Conservation (phyloP, 2,888 invertebrate species). For the Diarsia rubi region DNA sequence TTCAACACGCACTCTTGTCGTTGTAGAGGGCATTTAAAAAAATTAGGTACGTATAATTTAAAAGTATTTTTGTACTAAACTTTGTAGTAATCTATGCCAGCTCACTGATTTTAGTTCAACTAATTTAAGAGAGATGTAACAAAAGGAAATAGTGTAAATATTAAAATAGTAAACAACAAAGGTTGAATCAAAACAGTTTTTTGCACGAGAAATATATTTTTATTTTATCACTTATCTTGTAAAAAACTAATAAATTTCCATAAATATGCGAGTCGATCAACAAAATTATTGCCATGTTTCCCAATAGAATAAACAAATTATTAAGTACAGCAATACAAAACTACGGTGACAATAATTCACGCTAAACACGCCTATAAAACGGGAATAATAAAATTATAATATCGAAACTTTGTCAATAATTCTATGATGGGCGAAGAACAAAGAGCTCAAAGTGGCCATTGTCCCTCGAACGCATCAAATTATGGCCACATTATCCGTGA, state of each 20-base stretch:
- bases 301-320: conserved; percentile 60
- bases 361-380: conserved; percentile 76
- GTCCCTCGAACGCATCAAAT: conserved; percentile 71
- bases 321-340: conserved; percentile 64
- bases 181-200: neutral
- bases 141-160: too few relatives aligned
- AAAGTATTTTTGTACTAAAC: conserved; percentile 1
- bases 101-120: neutral
- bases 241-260: conserved; percentile 27
- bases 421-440: conserved; percentile 73
- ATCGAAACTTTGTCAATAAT: conserved; percentile 78
- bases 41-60: neutral
- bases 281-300: conserved; percentile 56
- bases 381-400: conserved; percentile 76
- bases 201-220: neutral
- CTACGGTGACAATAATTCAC: conserved; percentile 76
- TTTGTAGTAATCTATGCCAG: neutral
- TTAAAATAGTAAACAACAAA: neutral
- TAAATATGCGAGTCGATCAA: conserved; percentile 46
- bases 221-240: neutral
- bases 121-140: neutral
- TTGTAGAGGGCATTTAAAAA: conserved; percentile 13
- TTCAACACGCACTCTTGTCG: conserved; percentile 22
- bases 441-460: conserved; percentile 69
- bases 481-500: conserved; percentile 73